These are phyloP conservation scores for Drosophila diplacantha DNA, from an alignment of 2,888 invertebrate species.

Conservation along the genomic window DNA sequence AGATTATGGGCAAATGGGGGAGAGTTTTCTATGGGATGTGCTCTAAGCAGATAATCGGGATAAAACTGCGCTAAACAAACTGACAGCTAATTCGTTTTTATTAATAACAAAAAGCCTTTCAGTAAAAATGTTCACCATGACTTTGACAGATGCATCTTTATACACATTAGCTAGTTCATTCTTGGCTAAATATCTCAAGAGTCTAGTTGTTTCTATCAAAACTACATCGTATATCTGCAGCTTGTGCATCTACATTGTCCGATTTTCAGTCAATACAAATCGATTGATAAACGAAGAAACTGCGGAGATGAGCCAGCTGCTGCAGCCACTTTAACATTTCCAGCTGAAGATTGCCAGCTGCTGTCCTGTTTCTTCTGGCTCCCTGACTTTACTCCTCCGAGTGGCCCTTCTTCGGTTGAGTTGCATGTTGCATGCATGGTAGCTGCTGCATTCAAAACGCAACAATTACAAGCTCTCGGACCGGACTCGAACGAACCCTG, in stretches of 20 bases:
- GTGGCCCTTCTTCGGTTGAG: conserved; percentile 12
- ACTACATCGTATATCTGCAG: background rate
- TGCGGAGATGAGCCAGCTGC: conserved; percentile 16
- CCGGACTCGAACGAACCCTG: background rate
- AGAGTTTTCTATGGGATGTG: background rate
- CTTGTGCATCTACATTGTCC: background rate
- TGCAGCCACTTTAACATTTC: conserved; percentile 19
- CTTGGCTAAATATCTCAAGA: background rate
- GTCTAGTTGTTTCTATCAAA: background rate
- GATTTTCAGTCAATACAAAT: conserved; percentile 12
- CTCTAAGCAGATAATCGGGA: conserved; percentile 4
- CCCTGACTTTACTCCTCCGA: conserved; percentile 13
- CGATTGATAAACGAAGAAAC: conserved; percentile 17
- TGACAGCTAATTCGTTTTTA: background rate
- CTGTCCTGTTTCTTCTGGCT: conserved; percentile 25
- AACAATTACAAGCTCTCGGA: conserved; percentile 10
- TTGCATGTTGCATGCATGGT: conserved; percentile 17
- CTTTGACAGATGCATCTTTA: background rate
- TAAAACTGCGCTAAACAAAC: conserved; percentile 3
- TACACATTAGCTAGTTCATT: background rate
- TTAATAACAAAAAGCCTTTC: background rate
- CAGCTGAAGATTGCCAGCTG: conserved; percentile 41
- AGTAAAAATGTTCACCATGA: background rate
- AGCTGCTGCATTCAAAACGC: conserved; percentile 24
- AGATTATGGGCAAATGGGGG: conserved; percentile 1